Base-by-base conservation (phyloP, 2,888 invertebrate species). In the Aporophyla nigra region DNA sequence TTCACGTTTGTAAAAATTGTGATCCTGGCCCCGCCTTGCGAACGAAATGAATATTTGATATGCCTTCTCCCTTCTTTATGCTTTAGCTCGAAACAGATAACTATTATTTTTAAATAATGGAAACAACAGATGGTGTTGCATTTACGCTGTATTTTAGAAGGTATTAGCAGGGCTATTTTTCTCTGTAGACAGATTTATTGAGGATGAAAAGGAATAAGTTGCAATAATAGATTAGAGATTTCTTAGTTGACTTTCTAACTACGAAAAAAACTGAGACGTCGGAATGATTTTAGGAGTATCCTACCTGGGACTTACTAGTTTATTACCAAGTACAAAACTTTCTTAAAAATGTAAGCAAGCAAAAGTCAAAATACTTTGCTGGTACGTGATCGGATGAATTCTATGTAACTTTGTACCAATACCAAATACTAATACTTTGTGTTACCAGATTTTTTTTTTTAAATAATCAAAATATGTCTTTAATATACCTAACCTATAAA, bases 31-130 rank as follows among this genome's bases (percentile, higher is more conserved):
- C 79, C 86, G 80, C 86, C 85, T 85, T 86, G 85, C 76, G 80
- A 86, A 83, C 78, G 79, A 88, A 91, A 91, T 92, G 92, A 92
- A 92, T 92, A 91, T 93, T 93, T 93, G 90, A 93, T 91, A 86
- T 65, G 76, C 78, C 71, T 73, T 77, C 82, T 76, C 83, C 82
- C 80, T 87, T 87, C 87, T 92, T 93, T 93, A 92, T 89, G 89
- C 82, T 88, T 89, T 86, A 87, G 83, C 88, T 85, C 72, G 81
- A 76, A 89, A 88, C 85, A 87, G 89, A 90, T 87, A 87, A 88
- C 88, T 88, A 86, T 76, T 82, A 87, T 86, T 84, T 86, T 83
- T 85, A 78, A 84, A 91, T 89, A 88, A 87, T 87, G 73, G 63
- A 84, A 76, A 77, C 80, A 82, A 67, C 76, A 86, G 77, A 76